Evolutionary conservation across 2,797 vertebrate genomes (phyloP).

Genomic region (Onychomys arenicola): DNA sequence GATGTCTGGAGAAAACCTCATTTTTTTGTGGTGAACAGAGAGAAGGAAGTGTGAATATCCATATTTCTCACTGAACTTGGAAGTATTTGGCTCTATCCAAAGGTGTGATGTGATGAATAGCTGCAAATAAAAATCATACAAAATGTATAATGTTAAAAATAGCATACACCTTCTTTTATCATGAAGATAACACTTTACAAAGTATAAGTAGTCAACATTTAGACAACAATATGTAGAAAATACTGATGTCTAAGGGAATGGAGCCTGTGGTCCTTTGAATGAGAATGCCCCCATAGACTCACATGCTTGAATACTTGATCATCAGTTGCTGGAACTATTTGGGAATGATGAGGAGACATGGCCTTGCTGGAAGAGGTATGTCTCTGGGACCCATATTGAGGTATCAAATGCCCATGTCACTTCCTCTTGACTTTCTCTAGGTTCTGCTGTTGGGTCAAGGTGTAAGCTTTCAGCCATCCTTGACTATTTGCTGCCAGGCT

Average conservation of each 20-base stretch:
- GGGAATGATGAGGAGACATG: not conserved
- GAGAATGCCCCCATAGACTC: no score
- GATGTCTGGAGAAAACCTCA: not conserved
- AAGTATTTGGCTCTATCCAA: not conserved
- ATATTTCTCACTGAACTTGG: not conserved
- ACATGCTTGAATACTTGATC: not conserved
- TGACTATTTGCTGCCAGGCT: not conserved
- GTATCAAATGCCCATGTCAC: not conserved
- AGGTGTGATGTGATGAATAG: not conserved
- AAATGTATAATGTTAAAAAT: not conserved
- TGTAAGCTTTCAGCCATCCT: not conserved
- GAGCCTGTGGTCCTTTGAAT: no score
- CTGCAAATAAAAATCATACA: not conserved
- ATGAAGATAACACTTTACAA: not conserved
- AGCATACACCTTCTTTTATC: not conserved
- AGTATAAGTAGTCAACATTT: not conserved
- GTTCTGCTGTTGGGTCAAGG: not conserved
- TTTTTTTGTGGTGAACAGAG: not conserved
- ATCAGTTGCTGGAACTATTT: not conserved
- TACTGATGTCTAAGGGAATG: not conserved
- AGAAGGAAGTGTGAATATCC: not conserved
- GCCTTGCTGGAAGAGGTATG: no score
- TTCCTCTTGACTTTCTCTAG: not conserved
- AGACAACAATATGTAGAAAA: not conserved
- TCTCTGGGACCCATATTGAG: not conserved